Conservation (phyloP, 2,113 vertebrate species). For the Perognathus longimembris region DNA sequence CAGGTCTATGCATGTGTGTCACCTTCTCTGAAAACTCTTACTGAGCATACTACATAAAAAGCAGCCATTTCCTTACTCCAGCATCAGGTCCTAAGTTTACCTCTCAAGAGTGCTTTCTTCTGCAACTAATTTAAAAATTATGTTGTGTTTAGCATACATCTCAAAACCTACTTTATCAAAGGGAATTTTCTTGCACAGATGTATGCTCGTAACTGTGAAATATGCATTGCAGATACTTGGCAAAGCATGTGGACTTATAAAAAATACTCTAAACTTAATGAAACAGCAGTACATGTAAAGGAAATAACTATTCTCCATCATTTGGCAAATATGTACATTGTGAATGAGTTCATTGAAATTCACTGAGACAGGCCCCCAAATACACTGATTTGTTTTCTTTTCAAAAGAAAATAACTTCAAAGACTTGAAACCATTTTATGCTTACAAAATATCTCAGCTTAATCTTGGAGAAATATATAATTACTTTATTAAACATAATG, state of each 20-base stretch:
- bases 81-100: not conserved
- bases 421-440: not conserved
- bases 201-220: not conserved
- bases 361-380: not conserved
- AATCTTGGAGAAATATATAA: not conserved
- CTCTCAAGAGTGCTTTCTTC: not conserved
- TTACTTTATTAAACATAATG: constrained; percentile 45
- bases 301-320: not conserved
- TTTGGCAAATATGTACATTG: not conserved
- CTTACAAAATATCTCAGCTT: constrained; percentile 54
- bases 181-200: not conserved
- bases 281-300: not conserved
- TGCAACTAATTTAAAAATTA: not conserved
- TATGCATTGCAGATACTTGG: not conserved
- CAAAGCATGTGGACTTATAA: not conserved
- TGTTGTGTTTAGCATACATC: not conserved
- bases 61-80: not conserved
- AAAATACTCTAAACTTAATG: not conserved
- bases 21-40: not conserved
- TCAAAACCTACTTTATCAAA: not conserved
- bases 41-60: not conserved
- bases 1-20: not conserved
- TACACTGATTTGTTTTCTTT: not conserved
- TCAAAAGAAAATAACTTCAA: constrained; percentile 21
- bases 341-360: not conserved